These are phyloP conservation scores for Champsocephalus gunnari DNA, from an alignment of 2,797 vertebrate genomes.

Conservation along the genomic window DNA sequence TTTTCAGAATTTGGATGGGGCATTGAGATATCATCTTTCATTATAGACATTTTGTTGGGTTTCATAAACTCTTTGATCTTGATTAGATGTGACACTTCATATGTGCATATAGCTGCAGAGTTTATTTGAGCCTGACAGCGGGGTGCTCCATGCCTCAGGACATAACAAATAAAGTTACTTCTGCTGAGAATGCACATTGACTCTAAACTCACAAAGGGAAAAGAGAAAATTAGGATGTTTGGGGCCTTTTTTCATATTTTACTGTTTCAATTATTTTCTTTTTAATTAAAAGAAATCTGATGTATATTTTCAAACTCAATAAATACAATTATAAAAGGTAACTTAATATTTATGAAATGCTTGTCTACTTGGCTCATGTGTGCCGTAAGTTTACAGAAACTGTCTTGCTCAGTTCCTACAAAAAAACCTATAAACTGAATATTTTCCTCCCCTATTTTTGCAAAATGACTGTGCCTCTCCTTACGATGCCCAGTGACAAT, in stretches of 20 bases:
- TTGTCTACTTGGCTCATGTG: background rate
- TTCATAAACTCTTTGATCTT: conserved; percentile 62
- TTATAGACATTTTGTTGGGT: conserved; percentile 55
- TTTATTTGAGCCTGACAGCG: conserved; percentile 43
- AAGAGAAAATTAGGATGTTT: conserved; percentile 12
- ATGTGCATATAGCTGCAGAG: conserved; percentile 32
- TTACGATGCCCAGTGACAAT: conserved; percentile 27
- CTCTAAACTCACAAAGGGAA: conserved; percentile 34
- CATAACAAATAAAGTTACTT: conserved; percentile 44
- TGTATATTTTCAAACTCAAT: background rate
- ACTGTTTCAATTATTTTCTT: no score
- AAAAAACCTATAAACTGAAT: background rate
- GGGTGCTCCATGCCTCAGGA: conserved; percentile 41
- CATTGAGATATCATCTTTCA: conserved; percentile 69
- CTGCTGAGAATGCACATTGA: conserved; percentile 29
- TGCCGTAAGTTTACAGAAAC: background rate
- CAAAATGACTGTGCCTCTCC: conserved; percentile 16
- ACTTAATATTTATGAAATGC: background rate
- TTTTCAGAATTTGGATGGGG: conserved; percentile 47
- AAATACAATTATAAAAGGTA: background rate
- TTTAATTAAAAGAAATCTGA: no score
- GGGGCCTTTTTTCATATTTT: background rate
- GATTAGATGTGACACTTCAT: conserved; percentile 50
- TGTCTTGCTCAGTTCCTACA: background rate
- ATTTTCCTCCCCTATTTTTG: background rate